phyloP scores from a whole-genome alignment of 2,797 vertebrate species.

The Acipenser transmontanus region DNA sequence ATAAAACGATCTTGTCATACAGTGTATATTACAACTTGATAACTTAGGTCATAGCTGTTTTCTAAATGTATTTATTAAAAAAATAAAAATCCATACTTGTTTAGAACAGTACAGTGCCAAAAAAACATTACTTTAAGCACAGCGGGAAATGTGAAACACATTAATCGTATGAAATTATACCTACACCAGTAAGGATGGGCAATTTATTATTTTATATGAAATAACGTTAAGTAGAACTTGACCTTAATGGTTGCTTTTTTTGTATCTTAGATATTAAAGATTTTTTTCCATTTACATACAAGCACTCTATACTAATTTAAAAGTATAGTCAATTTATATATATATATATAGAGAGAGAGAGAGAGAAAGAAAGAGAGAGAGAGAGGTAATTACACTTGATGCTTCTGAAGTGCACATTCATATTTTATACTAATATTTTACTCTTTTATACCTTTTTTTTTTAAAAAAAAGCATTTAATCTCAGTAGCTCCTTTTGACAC shows the following conservation, averaged over 20 bases:
- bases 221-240: neutral
- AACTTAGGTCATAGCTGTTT: no score
- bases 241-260: neutral
- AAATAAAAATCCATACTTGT: no score
- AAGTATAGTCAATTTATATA: slow-evolving; percentile 1
- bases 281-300: slow-evolving; percentile 5
- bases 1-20: neutral
- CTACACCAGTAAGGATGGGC: neutral
- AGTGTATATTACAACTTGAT: neutral
- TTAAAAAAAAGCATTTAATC: slow-evolving; percentile 49
- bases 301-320: neutral
- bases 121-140: no score
- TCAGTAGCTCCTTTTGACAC: slow-evolving; percentile 55
- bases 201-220: neutral
- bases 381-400: neutral
- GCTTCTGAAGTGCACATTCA: neutral
- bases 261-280: slow-evolving; percentile 2
- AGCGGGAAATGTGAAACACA: neutral
- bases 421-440: no score
- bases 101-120: no score
- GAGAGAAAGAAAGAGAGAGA: neutral
- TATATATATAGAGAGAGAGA: no score
- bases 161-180: neutral
- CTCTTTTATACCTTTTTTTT: slow-evolving; percentile 9
- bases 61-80: no score